Conservation (phyloP, 2,113 vertebrate species). For the Sylvia atricapilla region DNA sequence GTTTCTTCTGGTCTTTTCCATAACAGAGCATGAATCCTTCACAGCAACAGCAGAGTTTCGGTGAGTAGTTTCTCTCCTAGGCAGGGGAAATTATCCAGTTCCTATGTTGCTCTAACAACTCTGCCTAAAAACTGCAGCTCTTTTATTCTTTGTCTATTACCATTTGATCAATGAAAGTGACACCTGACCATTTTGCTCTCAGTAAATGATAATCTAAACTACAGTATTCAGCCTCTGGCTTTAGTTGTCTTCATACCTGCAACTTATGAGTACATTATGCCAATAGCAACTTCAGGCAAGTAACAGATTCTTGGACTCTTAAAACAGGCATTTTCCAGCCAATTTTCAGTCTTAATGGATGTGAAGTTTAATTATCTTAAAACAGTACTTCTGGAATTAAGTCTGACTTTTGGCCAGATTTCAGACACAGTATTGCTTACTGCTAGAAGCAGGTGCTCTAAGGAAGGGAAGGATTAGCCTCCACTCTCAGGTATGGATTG, state of each 20-base stretch:
- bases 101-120: not conserved
- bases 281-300: slow-evolving; percentile 27
- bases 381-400: slow-evolving; percentile 43
- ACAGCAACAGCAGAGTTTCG: slow-evolving; percentile 90
- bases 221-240: not conserved
- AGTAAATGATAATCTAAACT: not conserved
- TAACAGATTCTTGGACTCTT: slow-evolving; percentile 39
- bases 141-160: not conserved
- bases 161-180: not conserved
- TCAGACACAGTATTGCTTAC: slow-evolving; percentile 38
- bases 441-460: slow-evolving; percentile 62
- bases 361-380: slow-evolving; percentile 55
- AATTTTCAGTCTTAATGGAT: slow-evolving; percentile 32
- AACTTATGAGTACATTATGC: not conserved
- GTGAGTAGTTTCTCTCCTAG: slow-evolving; percentile 55
- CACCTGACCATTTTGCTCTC: not conserved
- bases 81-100: not conserved
- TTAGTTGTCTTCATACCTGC: not conserved
- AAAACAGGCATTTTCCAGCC: slow-evolving; percentile 12
- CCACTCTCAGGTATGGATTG: slow-evolving; percentile 44
- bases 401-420: slow-evolving; percentile 49
- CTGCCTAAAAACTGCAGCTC: not conserved
- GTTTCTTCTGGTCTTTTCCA: slow-evolving; percentile 95
- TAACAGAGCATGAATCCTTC: slow-evolving; percentile 94
- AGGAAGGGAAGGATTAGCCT: slow-evolving; percentile 52